Evolutionary conservation across 2,797 vertebrate species (phyloP).

Genomic region (Hafferia zeledoni): DNA sequence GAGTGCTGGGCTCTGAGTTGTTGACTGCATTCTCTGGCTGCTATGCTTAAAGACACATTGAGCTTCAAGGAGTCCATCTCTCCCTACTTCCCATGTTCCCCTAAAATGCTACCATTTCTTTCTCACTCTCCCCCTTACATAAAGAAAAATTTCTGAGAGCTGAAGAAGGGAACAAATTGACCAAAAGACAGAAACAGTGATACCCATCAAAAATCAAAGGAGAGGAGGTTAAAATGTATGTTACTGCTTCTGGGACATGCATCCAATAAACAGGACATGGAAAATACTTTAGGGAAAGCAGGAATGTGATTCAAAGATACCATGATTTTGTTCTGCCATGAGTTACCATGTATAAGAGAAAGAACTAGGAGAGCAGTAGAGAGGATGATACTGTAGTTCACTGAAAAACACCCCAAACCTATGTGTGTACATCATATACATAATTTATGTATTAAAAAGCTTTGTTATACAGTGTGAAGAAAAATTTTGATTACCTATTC

Average conservation of each 20-base stretch:
- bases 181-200: neutral
- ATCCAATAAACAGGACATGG: neutral
- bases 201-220: neutral
- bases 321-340: neutral
- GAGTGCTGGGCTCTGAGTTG: neutral
- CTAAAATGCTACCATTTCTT: neutral
- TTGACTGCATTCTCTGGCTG: neutral
- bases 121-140: neutral
- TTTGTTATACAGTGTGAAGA: neutral
- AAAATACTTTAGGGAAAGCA: neutral
- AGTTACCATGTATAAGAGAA: neutral
- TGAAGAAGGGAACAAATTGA: neutral
- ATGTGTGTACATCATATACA: neutral
- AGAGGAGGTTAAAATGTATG: neutral
- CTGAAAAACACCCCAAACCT: neutral
- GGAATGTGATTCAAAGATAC: neutral
- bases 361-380: neutral
- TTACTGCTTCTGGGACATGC: neutral
- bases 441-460: neutral
- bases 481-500: neutral
- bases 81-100: neutral
- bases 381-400: neutral
- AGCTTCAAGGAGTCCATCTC: neutral
- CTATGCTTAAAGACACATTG: neutral
- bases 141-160: neutral